Base-by-base conservation (phyloP, 2,888 invertebrate species). In the Leucoptera coffeella region DNA sequence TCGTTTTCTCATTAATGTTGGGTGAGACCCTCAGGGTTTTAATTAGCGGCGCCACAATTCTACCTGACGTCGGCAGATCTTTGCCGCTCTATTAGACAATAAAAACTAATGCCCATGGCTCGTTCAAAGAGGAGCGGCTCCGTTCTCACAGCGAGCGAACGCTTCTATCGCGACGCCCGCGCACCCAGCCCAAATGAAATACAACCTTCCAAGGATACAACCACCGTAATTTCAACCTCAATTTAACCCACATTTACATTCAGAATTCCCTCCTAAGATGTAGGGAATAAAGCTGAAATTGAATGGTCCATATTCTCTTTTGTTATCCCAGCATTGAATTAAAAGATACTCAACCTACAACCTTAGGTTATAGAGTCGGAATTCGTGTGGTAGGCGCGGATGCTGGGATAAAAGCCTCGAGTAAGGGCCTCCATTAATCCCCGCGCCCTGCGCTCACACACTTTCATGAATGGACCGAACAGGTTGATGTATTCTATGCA, bases 401-500 rank as follows among this genome's bases (percentile, higher is more conserved):
- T 40, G 43, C 50, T 38, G 46, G 50, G 41, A 47, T 43, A 48
- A 48, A 50, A 48, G 41, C 39, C 51, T 43, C 43, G 54, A 39
- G 52, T 42, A 42, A 43, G 54, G 58, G 56, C 58, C 57, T 64
- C 62, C 65, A 65, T 69, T 65, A 67, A 67, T 65, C 67, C 67
- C 65, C 67, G 61, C 65, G 60, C 67, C 62, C 64, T 65, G 67
- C 65, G 65, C 64, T 49, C 67, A 64, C 67, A 67, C 67, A 69
- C 67, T 69, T 67, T 69, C 64, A 69, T 69, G 67, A 69, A 69
- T 69, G 67, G 61, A 51, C 55, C 58, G 56, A 67, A 67, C 67
- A 69, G 67, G 67, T 69, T 69, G 65, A 65, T 65, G 57, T 59
- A 55, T 64, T 49, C 44, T 35, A 34, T 38, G 38, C 52, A 69